Base-by-base conservation (phyloP, 2,888 invertebrate genomes). In the Pristionchus japonicus region DNA sequence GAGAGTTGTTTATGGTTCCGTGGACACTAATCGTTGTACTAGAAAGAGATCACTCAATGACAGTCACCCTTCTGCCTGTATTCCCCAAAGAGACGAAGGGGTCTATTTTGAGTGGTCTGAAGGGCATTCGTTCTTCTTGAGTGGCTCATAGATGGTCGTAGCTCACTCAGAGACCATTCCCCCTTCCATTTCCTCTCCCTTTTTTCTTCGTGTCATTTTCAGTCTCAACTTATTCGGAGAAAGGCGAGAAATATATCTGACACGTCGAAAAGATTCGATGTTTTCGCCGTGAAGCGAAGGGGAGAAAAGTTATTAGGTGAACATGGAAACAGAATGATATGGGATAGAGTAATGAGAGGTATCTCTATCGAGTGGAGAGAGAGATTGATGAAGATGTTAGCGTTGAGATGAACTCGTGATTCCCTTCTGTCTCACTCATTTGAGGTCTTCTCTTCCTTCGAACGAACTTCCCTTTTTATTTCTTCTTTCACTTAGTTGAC, bases 401-500 rank as follows among this genome's bases (percentile, higher is more conserved):
- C 31, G 31, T 64, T 31, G 31, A 64, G 31, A 57, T 15, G 64
- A 31, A 64, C 64, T 64, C 64, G 64, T 64, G 64, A 64, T 64
- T 64, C 64, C 3, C 31, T 17, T 64, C 31, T 64, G 11, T 31
- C 15, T n/a, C 1, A 20, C 70, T 70, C 70, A 37, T 70, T 9
- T 20, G n/a, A 57, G 57, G 57, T 23, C 70, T 70, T 70, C 61
- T 64, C 61, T n/a, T n/a, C 6, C 61, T 7, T 27, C 31, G 70
- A 37, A 70, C 70, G 70, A 70, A 70, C 37, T 34, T 23, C 7
- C 31, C 37, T 70, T 37, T 37, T 20, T 17, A 70, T 37, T 70
- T 37, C 64, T 64, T 70, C 34, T 70, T 34, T 70, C 70, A 70
- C 70, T 70, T 70, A 70, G 17, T 70, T 37, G 70, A 70, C 70